Evolutionary conservation across 2,113 vertebrate species (phyloP), one percentile per base, ranked within the genome.

Genomic region (Neodon shergylaensis): DNA sequence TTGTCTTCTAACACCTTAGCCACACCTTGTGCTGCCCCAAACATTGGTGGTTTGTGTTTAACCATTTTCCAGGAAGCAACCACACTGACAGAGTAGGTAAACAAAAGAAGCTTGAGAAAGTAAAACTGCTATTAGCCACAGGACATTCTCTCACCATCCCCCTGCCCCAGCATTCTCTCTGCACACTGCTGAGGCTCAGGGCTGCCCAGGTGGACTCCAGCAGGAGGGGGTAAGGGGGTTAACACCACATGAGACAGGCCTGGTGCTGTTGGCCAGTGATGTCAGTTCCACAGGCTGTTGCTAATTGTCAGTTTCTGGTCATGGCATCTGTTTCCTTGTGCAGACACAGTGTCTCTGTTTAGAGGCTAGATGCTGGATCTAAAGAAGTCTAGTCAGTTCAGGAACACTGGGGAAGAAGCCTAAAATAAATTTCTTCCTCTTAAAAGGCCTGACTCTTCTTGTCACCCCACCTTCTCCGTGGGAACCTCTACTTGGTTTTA

Each of bases 51-150:
- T 98, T 98, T 95, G n/a, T 81, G 54, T 89, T 74, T 54, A 70
- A 82, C 94, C 39, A 78, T 87, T 97, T 98, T 98, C 98, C 97
- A 91, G 42, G 90, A 72, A 93, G 90, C 88, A 97, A 97, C 94
- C 94, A 90, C 94, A 95, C 39, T 92, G 92, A 79, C 82, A 58
- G 61, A 95, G 22, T 82, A 86, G 1, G 0, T 44, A 47, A 82
- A 95, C 83, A 88, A 54, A 68, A 95, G 83, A 54, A 96, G 83
- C 86, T 86, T 96, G 88, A 95, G 95, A 91, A 96, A 73, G 28
- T 28, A 52, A 54, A 91, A 42, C 39, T 52, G 17, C n/a, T 42
- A 24, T 21, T 42, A 66, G 22, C 92, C 85, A 66, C 88, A 82
- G 7, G 36, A 68, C 79, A 0, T 0, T 47, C 36, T 61, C 44